Evolutionary conservation across 2,797 vertebrate species (phyloP).

Genomic region (Microctenopoma steveboyesi): DNA sequence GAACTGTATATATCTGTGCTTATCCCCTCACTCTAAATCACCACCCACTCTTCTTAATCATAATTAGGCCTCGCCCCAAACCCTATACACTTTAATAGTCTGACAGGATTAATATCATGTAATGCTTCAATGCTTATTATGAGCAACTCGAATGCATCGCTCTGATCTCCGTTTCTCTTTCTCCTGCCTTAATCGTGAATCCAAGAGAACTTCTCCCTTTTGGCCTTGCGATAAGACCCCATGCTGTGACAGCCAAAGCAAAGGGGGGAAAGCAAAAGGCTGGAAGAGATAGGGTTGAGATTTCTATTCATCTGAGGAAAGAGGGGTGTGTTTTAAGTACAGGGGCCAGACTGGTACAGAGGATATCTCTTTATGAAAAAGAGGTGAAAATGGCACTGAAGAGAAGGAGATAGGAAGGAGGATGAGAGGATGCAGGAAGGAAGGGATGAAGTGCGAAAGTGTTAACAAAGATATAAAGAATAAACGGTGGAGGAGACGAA

Average conservation of each 20-base stretch:
- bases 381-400: conserved; percentile 34
- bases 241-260: conserved; percentile 91
- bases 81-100: conserved; percentile 93
- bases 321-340: conserved; percentile 80
- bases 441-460: neutral
- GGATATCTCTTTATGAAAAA: conserved; percentile 85
- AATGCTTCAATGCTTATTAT: conserved; percentile 99
- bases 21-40: conserved; percentile 67
- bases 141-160: conserved; percentile 94
- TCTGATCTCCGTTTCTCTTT: conserved; percentile 91
- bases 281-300: conserved; percentile 93
- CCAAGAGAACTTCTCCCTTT: conserved; percentile 92
- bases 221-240: conserved; percentile 92
- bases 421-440: neutral
- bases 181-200: conserved; percentile 88
- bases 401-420: conserved; percentile 15
- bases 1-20: conserved; percentile 67
- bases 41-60: conserved; percentile 86
- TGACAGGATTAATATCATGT: conserved; percentile 99
- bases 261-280: conserved; percentile 84
- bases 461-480: neutral
- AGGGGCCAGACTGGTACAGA: conserved; percentile 85
- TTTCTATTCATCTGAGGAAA: conserved; percentile 89
- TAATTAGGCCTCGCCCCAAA: conserved; percentile 93
- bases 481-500: neutral